Base-by-base conservation (phyloP, 2,888 invertebrate genomes). In the Opisthograptis luteolata region DNA sequence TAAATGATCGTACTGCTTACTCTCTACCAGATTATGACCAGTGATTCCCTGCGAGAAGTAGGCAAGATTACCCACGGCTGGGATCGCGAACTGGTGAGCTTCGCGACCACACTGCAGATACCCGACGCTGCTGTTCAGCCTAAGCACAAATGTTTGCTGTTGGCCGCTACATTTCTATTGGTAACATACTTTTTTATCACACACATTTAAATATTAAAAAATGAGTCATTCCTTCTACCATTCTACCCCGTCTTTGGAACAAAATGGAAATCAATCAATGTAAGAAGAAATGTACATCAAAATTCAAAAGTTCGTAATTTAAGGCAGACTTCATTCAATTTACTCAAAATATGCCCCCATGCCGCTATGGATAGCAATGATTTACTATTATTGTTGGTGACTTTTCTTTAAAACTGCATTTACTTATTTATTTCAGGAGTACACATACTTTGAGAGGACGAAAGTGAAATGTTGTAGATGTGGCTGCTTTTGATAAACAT, bases 121-220 rank as follows among this genome's bases (percentile, higher is more conserved):
- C 96, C 97, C 0, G 91, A 93, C 58, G 70, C 88, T 0, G 94
- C 95, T 35, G 91, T 94, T 12, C 94, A 96, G 67, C 93, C 94
- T 1, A 94, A 93, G 64, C 92, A 95, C 44, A 97, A 97, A 73
- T 96, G 96, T 0, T 83, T 96, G 2, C 87, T 97, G 41, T 76
- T 98, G 15, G 97, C 95, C 3, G 94, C 96, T 34, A 93, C 95
- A 0, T 97, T 98, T 84, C 89, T 98, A 48, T 85, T 98, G 93
- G 97, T 97, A 92, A 64, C 4, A 5, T 3, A 1, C 15, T 7
- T 4, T 25, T 24, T 14, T 24, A 13, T 4, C 3, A 1, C 5
- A 8, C 3, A 9, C 9, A 35, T n/a, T n/a, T 4, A 13, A n/a
- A n/a, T n/a, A n/a, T n/a, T n/a, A n/a, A n/a, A n/a, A n/a, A n/a